A percentile compares a stretch with the other conserved stretches of the same genome.
phyloP scores from a whole-genome alignment of 2,888 invertebrate genomes.

The Drosophila pseudotalamancana region DNA sequence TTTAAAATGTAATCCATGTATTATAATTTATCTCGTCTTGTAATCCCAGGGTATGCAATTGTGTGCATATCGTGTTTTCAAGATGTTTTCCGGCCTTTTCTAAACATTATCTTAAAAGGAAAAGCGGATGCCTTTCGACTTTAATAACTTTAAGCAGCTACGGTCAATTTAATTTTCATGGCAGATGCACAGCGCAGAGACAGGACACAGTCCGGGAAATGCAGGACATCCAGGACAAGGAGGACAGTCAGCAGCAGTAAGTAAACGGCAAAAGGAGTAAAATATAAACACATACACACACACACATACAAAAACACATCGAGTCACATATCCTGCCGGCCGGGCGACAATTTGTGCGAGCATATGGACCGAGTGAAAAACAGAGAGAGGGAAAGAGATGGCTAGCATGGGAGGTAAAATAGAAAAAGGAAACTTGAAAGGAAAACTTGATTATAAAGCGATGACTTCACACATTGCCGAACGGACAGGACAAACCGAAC shows the following conservation, averaged over 20 bases:
- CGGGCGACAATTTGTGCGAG: slow-evolving; percentile 68
- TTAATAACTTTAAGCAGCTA: slow-evolving; percentile 78
- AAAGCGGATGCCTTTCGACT: slow-evolving; percentile 49
- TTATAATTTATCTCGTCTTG: background rate
- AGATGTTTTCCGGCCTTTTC: slow-evolving; percentile 8
- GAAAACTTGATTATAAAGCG: slow-evolving; percentile 83
- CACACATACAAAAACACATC: slow-evolving; percentile 13
- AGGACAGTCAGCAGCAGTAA: slow-evolving; percentile 49
- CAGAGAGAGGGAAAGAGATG: background rate
- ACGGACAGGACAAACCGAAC: slow-evolving; percentile 26
- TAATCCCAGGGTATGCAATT: slow-evolving; percentile 14
- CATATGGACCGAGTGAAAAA: slow-evolving; percentile 56
- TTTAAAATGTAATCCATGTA: background rate
- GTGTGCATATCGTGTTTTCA: background rate
- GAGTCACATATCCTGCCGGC: slow-evolving; percentile 58
- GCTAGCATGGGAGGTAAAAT: slow-evolving; percentile 12
- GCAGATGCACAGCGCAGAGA: slow-evolving; percentile 45
- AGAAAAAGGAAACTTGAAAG: slow-evolving; percentile 70
- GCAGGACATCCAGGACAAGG: background rate
- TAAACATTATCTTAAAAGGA: slow-evolving; percentile 37
- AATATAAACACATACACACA: slow-evolving; percentile 35
- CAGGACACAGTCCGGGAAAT: slow-evolving; percentile 11
- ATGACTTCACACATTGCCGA: slow-evolving; percentile 81
- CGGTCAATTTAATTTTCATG: slow-evolving; percentile 83
- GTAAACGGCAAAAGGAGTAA: slow-evolving; percentile 62